Evolutionary conservation across 2,797 vertebrate genomes (phyloP).

Genomic region (Enteromius afrohamiltoni): DNA sequence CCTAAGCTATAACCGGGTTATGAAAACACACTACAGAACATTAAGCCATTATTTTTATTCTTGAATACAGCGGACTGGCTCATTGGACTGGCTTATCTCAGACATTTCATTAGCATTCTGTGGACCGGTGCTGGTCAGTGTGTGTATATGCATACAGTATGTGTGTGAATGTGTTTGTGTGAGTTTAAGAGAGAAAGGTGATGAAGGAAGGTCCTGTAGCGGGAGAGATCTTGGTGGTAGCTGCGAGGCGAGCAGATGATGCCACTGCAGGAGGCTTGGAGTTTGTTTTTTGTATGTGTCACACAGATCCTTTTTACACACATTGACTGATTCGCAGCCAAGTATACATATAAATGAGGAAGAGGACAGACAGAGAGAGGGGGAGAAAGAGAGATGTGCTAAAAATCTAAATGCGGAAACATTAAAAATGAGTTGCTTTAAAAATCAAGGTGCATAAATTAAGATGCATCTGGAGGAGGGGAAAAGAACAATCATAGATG

Average conservation of each 20-base stretch:
- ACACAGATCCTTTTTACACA: slow-evolving; percentile 59
- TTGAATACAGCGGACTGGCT: slow-evolving; percentile 72
- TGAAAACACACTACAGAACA: slow-evolving; percentile 58
- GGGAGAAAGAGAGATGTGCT: not conserved
- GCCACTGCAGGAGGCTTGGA: slow-evolving; percentile 64
- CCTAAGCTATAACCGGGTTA: slow-evolving; percentile 53
- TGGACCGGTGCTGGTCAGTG: slow-evolving; percentile 58
- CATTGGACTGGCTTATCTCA: slow-evolving; percentile 75
- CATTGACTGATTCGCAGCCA: slow-evolving; percentile 19
- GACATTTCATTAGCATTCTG: slow-evolving; percentile 74
- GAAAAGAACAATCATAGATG: slow-evolving; percentile 8
- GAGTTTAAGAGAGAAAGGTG: slow-evolving; percentile 16
- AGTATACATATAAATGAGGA: slow-evolving; percentile 18
- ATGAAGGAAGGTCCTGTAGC: slow-evolving; percentile 19
- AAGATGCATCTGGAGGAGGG: slow-evolving; percentile 10
- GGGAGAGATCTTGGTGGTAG: slow-evolving; percentile 39
- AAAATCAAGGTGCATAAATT: slow-evolving; percentile 26
- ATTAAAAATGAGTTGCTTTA: slow-evolving; percentile 1
- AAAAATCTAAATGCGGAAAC: not conserved
- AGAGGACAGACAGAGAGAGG: not conserved
- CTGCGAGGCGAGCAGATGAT: slow-evolving; percentile 73
- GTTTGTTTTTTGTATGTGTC: slow-evolving; percentile 64
- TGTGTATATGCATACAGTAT: slow-evolving; percentile 27
- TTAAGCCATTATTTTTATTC: slow-evolving; percentile 73
- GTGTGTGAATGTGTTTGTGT: slow-evolving; percentile 13